Percentiles rank a stretch among this genome's conserved stretches.
Evolutionary conservation across 2,113 vertebrate species (phyloP).

Genomic region (Sterrhoptilus dennistouni): DNA sequence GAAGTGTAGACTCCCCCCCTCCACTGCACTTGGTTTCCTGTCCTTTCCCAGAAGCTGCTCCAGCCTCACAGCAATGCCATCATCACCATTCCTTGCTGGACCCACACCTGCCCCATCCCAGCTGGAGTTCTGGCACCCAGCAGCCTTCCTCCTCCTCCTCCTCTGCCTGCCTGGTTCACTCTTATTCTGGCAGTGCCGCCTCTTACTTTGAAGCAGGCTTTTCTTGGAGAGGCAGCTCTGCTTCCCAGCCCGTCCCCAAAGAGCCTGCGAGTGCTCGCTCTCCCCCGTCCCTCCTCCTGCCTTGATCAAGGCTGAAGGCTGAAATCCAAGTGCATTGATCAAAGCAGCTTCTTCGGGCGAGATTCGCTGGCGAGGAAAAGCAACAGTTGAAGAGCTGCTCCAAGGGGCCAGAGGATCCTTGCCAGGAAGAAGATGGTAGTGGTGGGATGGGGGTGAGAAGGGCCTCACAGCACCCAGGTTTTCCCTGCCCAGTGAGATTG

Average conservation of each 20-base stretch:
- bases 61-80: background rate
- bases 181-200: background rate
- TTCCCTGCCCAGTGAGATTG: accelerated
- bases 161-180: background rate
- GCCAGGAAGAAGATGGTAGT: background rate
- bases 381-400: constrained; percentile 8
- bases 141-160: background rate
- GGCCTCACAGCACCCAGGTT: background rate
- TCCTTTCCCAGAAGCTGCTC: background rate
- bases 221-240: background rate
- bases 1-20: accelerated
- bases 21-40: background rate
- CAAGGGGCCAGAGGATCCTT: accelerated
- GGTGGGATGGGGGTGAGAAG: background rate
- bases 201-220: constrained; percentile 56
- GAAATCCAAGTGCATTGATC: constrained; percentile 53
- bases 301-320: constrained; percentile 63
- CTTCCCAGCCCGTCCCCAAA: background rate
- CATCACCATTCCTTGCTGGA: background rate
- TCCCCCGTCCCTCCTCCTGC: background rate
- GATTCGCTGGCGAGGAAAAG: background rate
- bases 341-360: background rate
- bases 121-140: background rate
- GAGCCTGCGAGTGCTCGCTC: background rate
- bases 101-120: background rate